Base-by-base conservation (phyloP, 2,113 vertebrate species). In the Okapia johnstoni region DNA sequence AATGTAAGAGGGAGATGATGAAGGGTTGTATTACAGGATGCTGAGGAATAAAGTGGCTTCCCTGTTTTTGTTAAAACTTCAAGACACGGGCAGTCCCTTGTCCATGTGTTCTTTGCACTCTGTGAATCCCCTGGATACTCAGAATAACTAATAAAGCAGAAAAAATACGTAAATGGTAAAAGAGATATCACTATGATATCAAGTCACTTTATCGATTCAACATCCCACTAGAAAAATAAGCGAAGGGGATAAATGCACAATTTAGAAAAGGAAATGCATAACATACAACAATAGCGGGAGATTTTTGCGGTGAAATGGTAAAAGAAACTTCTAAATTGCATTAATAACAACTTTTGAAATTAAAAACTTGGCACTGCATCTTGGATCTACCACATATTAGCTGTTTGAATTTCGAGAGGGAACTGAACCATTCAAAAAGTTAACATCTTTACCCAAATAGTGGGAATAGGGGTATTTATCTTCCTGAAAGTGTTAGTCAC, bases 41-140 rank as follows among this genome's bases (percentile, higher is more conserved):
- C 40, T 43, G 21, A 26, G 40, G 70, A 26, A 76, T 76, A 7
- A 43, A 76, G 12, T 43, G 6, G 6, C 40, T 46, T 76, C 6
- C 36, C 3, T 46, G 12, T 12, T 26, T 15, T 43, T 76, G 70
- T 40, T 76, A 26, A 76, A 73, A 26, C 12, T 14, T 76, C 40
- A 76, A 46, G 6, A 76, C 70, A 76, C 0, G 1, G 17, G 12
- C 23, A 76, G 6, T 26, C 1, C 40, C 40, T 43, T 3, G 11
- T 14, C 70, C 23, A 43, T 76, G 40, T 26, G 12, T 43, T 15
- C 12, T 76, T 76, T 76, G 23, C 0, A 76, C 25, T 36, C 36
- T 76, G 70, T 14, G 21, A 4, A 46, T 8, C 70, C 40, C 23
- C 12, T 26, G 11, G 36, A 76, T 46, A 26, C 23, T 23, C 40